Evolutionary conservation across 2,888 invertebrate genomes (phyloP), one percentile per base, ranked within the genome.

Genomic region (Ophion costatus): DNA sequence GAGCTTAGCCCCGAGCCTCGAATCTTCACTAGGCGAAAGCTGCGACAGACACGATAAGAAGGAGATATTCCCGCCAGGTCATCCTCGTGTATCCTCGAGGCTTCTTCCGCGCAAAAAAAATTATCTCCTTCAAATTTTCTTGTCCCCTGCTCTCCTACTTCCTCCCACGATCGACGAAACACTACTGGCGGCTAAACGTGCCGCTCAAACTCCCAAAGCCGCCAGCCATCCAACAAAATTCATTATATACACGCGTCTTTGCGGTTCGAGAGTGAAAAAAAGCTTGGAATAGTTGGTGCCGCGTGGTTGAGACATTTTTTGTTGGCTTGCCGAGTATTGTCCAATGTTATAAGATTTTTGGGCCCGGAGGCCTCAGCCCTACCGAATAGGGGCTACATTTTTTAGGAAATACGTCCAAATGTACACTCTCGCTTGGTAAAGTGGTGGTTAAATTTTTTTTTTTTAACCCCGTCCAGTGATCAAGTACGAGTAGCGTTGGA

Each of bases 1-100:
- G 79, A 86, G 77, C 75, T 80, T 71, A 71, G 83, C 81, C 83
- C 57, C 75, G n/a, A 51, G 81, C 78, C 84, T 79, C 77, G 69
- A 63, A 79, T 82, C 73, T 81, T 71, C 22, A 17, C 45, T 79
- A 42, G n/a, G 64, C 79, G 86, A 86, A 76, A 81, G 79, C 79
- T 67, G 57, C 33, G 59, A 20, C 24, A 45, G 45, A 45, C 81
- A 80, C 59, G 84, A 67, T 73, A 69, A 69, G 75, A 63, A 77
- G 56, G 75, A 77, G 69, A 81, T 75, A 14, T 59, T 20, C 67
- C 20, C 75, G 63, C 79, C 81, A 84, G 86, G 86, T 86, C 86
- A 84, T 57, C n/a, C n/a, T n/a, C 79, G 79, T 45, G 63, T 82
- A 71, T 64, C 86, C 84, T 76, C 76, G 76, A 77, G 86, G 78